Conservation (phyloP, 2,888 invertebrate species). For the Onchidella celtica region DNA sequence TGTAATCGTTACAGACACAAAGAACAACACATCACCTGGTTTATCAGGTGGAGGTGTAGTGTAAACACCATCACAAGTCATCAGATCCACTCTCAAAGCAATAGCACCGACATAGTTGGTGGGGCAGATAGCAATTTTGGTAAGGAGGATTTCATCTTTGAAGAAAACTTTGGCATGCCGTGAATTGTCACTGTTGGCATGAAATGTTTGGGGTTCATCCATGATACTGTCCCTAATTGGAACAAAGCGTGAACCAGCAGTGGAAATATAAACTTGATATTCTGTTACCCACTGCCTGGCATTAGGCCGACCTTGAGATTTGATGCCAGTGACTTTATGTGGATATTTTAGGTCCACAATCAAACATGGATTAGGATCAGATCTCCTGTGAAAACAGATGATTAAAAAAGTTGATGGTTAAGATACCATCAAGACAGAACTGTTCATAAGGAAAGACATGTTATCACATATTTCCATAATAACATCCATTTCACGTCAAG, state of each 20-base stretch:
- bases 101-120: conserved; percentile 57
- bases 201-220: conserved; percentile 14
- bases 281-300: conserved; percentile 43
- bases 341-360: conserved; percentile 27
- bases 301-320: conserved; percentile 47
- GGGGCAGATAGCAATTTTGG: conserved; percentile 61
- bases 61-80: conserved; percentile 53
- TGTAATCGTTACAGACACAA: too few species aligned
- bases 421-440: too few species aligned
- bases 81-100: conserved; percentile 63
- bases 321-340: conserved; percentile 39
- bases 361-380: conserved; percentile 6
- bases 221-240: conserved; percentile 5
- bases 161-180: conserved; percentile 50
- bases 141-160: conserved; percentile 57
- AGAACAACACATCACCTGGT: too few species aligned
- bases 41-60: not conserved
- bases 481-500: too few species aligned
- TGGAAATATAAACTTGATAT: conserved; percentile 28
- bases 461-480: not conserved
- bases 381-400: not conserved
- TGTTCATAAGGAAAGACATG: not conserved
- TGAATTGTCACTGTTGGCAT: conserved; percentile 44
- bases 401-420: not conserved
- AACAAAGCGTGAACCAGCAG: conserved; percentile 21